Conservation (phyloP, 2,113 vertebrate genomes). For the Mastomys coucha region DNA sequence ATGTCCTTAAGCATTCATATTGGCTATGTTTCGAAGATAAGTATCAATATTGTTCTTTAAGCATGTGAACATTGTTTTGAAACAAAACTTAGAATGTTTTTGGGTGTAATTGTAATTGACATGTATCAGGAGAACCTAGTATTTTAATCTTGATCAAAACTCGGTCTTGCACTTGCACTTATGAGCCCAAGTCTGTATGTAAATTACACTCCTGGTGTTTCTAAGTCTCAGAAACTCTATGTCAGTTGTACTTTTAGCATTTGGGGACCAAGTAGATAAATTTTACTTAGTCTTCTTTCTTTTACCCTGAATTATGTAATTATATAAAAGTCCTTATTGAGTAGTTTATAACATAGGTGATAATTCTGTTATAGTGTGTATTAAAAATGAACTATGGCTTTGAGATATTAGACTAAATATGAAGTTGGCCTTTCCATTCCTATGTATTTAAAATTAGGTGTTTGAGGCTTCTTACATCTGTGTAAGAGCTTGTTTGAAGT, state of each 20-base stretch:
- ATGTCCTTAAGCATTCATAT: background rate
- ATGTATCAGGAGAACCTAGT: slow-evolving; percentile 15
- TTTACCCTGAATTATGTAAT: background rate
- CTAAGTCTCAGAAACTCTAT: slow-evolving; percentile 42
- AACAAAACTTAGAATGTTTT: background rate
- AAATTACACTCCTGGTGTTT: slow-evolving; percentile 6
- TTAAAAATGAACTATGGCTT: slow-evolving; percentile 31
- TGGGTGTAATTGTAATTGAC: background rate
- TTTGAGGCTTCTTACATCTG: slow-evolving; percentile 10
- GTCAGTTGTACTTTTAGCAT: slow-evolving; percentile 19
- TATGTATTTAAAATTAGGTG: slow-evolving; percentile 45
- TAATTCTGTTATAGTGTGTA: background rate
- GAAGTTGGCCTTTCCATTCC: background rate
- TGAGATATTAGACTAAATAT: slow-evolving; percentile 26
- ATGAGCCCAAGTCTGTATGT: slow-evolving; percentile 29
- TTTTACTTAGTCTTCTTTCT: background rate
- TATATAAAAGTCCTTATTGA: background rate
- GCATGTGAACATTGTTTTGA: slow-evolving; percentile 12
- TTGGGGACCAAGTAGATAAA: slow-evolving; percentile 36
- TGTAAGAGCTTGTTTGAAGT: background rate
- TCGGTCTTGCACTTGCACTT: background rate
- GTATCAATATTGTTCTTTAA: slow-evolving; percentile 19
- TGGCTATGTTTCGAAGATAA: background rate
- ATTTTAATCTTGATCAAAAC: slow-evolving; percentile 21
- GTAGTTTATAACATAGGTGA: slow-evolving; percentile 36